Conservation (phyloP, 2,113 vertebrate species). For the Seriola rivoliana region DNA sequence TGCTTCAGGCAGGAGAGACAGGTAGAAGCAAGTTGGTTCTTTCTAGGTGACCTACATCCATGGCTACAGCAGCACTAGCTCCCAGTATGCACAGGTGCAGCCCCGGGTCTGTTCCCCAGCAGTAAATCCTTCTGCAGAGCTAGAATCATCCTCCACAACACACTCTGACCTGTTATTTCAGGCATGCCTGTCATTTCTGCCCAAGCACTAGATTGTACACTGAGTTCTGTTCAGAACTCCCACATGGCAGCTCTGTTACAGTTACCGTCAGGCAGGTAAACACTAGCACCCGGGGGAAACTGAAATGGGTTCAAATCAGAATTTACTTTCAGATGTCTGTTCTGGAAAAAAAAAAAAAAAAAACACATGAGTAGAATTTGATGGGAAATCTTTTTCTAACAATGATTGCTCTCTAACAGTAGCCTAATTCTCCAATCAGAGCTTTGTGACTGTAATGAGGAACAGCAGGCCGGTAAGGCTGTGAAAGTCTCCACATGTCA, state of each 20-base stretch:
- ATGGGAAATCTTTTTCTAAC: background rate
- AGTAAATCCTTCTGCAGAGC: conserved; percentile 6
- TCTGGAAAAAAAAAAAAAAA: no score
- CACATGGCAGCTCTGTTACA: background rate
- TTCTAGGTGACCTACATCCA: background rate
- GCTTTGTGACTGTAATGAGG: background rate
- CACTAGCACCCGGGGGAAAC: conserved; percentile 5
- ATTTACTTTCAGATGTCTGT: no score
- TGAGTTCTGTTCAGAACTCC: background rate
- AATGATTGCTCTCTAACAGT: background rate
- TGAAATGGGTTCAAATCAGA: background rate
- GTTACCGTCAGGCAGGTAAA: conserved; percentile 24
- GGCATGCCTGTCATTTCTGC: conserved; percentile 57
- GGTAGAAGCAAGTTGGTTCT: background rate
- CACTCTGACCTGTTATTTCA: conserved; percentile 21
- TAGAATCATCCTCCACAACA: conserved; percentile 8
- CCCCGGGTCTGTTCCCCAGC: background rate
- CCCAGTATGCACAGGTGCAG: conserved; percentile 16
- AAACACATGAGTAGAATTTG: no score
- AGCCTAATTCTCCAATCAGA: no score
- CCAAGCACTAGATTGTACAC: background rate
- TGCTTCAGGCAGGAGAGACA: background rate
- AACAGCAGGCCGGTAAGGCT: background rate
- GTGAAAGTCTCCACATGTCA: background rate
- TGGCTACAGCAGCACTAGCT: background rate